Evolutionary conservation across 1,140 invertebrate species (phyloP), one percentile per base, ranked within the genome.

Genomic region (Brevipalpus yothersi): DNA sequence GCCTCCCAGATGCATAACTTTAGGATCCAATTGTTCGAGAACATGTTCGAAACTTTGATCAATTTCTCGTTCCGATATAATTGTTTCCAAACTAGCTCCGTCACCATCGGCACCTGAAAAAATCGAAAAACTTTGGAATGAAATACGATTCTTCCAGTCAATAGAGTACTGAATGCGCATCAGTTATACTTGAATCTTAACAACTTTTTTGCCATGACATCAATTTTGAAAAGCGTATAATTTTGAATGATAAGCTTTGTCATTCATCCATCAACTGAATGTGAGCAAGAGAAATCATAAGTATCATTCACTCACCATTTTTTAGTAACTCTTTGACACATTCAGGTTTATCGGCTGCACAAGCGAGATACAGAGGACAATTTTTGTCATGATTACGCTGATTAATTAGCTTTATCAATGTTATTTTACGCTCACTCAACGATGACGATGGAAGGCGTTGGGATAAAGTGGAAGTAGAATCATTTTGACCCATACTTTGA

Each of bases 1-100:
- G 0, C 88, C 88, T 1, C 88, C 87, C 66, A 80, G 80, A 71
- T 90, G 91, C 79, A 89, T 86, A 66, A 93, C 89, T 69, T 69
- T 68, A 2, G 65, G 66, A 62, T 72, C 66, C 12, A 75, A 64
- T 60, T 73, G 57, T 17, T 59, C 62, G 21, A 64, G 49, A 39
- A 64, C 17, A 17, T 59, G 19, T 0, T 51, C 31, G 40, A 63
- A n/a, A 7, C 70, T 72, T 56, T 69, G 66, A 61, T 68, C 49
- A 39, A 4, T 58, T 10, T n/a, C 13, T 10, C 17, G 41, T 13
- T 58, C 56, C 1, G 13, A 10, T 23, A n/a, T 11, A 58, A 23
- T 43, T n/a, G 17, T 47, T 7, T 23, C 51, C 5, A 39, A 11
- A 13, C n/a, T 19, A 55, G 42, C 73, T n/a, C 83, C 75, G 67